These are phyloP conservation scores for Empidonax alnorum DNA, from an alignment of 2,113 vertebrate species.

Conservation along the genomic window DNA sequence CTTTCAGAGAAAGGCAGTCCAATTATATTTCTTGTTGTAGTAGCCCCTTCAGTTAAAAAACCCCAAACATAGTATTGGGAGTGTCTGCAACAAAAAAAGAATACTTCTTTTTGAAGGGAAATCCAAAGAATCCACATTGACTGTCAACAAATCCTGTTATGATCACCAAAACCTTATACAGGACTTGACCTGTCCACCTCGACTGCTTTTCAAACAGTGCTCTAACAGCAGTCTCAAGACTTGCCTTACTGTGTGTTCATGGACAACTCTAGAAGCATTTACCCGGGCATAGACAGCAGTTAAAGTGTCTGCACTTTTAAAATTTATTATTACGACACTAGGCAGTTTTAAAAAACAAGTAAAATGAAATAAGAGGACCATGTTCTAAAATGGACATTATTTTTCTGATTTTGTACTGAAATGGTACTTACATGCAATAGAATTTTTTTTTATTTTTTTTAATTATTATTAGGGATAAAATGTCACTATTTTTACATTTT, in stretches of 20 bases:
- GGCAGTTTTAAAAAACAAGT: neutral
- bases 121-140: neutral
- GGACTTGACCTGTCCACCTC: neutral
- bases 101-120: neutral
- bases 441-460: neutral
- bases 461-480: neutral
- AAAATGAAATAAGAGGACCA: neutral
- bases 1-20: neutral
- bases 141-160: neutral
- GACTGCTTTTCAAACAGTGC: neutral
- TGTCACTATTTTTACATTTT: fast-evolving
- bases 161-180: neutral
- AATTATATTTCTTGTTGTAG: neutral
- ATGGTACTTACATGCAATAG: neutral
- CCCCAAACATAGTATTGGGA: neutral
- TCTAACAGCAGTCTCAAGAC: neutral
- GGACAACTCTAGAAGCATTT: neutral
- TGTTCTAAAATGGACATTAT: neutral
- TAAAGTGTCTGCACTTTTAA: neutral
- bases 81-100: neutral
- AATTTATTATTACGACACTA: neutral
- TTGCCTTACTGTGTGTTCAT: neutral
- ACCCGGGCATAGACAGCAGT: no score
- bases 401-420: neutral
- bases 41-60: neutral